Evolutionary conservation across 1,140 invertebrate genomes (phyloP), one percentile per base, ranked within the genome.

Genomic region (Sitophilus oryzae): DNA sequence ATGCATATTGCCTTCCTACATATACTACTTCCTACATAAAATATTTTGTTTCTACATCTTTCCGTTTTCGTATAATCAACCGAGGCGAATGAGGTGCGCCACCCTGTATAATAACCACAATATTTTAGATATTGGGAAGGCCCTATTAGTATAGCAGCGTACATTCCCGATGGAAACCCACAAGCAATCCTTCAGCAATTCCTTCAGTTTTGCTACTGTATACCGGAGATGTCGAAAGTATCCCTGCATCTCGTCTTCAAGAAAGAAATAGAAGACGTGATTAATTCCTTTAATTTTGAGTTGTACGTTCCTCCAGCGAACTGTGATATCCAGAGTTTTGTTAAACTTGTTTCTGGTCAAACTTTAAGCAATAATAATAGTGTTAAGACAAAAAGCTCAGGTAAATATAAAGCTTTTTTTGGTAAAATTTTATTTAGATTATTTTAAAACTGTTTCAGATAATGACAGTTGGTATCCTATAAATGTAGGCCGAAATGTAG

Each of bases 401-500:
- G 37, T 40, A n/a, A 40, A 40, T 40, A 40, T 11, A 40, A 40
- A 40, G 9, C 9, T n/a, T 16, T 40, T 10, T 16, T 40, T 11
- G 16, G 6, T 40, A 40, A 34, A 34, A 34, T 34, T 34, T 34
- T 34, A 34, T 11, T 34, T 34, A 11, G n/a, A n/a, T n/a, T n/a
- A n/a, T n/a, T n/a, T n/a, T n/a, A n/a, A n/a, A n/a, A n/a, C n/a
- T n/a, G n/a, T n/a, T n/a, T n/a, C n/a, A n/a, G n/a, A n/a, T n/a
- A n/a, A n/a, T n/a, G n/a, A n/a, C n/a, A 52, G 42, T 40, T 57
- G 55, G 11, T 90, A 89, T 73, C 86, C 86, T 0, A 83, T 90
- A 55, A 89, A 90, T 62, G 83, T 88, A 0, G 84, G 79, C 1
- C 77, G 87, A 60, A 88, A 87, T 59, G 79, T 81, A 1, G 85